Conservation (phyloP, 2,888 invertebrate species). For the Idaea straminata region DNA sequence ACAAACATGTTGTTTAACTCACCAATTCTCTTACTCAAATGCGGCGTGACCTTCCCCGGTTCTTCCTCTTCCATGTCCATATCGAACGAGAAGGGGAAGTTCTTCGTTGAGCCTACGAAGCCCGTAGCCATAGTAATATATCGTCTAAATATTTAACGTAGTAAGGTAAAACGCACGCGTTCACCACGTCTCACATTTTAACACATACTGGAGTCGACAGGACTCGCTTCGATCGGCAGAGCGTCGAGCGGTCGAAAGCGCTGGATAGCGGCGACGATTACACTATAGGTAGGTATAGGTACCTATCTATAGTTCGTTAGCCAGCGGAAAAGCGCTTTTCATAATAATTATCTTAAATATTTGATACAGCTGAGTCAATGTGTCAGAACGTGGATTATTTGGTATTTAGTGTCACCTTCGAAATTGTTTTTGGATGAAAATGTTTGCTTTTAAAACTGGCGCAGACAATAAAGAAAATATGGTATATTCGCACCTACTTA, state of each 20-base stretch:
- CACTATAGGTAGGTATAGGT: conserved; percentile 18
- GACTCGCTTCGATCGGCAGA: conserved; percentile 17
- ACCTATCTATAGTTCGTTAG: conserved; percentile 14
- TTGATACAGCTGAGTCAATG: conserved; percentile 20
- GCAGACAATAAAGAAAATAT: neutral
- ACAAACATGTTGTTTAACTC: conserved; percentile 30
- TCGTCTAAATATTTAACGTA: too few species aligned
- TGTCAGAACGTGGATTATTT: conserved; percentile 12
- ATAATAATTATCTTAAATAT: neutral
- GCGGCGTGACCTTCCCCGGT: conserved; percentile 52
- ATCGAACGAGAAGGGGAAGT: conserved; percentile 75
- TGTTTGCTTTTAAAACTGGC: conserved; percentile 13
- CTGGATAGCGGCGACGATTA: conserved; percentile 27
- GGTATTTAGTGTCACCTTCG: conserved; percentile 5
- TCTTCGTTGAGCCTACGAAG: conserved; percentile 74
- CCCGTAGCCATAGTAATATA: conserved; percentile 57
- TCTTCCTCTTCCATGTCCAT: conserved; percentile 68
- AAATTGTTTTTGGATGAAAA: conserved; percentile 21
- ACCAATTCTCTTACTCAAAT: conserved; percentile 64
- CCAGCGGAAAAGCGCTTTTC: conserved; percentile 4
- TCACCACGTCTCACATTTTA: conserved; percentile 4
- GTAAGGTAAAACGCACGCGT: conserved; percentile 16
- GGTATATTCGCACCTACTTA: too few species aligned
- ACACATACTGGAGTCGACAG: conserved; percentile 4
- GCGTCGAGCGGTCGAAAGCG: conserved; percentile 31